Conservation (phyloP, 2,888 invertebrate genomes). For the Pterostichus madidus region DNA sequence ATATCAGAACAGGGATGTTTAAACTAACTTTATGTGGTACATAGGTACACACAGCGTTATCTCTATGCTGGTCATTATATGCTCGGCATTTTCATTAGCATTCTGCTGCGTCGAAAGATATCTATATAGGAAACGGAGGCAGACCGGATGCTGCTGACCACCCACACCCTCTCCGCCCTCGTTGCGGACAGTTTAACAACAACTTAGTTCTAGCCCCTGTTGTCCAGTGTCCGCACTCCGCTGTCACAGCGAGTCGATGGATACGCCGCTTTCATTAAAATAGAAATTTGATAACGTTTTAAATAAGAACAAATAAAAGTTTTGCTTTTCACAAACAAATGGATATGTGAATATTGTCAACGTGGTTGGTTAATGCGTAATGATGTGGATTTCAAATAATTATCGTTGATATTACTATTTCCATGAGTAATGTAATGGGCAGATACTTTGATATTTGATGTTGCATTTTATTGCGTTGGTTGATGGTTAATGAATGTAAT, state of each 20-base stretch:
- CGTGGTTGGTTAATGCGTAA: not conserved
- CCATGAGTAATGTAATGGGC: not conserved
- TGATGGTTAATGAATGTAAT: conserved; percentile 48
- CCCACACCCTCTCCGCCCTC: not conserved
- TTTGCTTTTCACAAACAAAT: not conserved
- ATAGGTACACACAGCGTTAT: conserved; percentile 59
- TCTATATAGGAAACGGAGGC: conserved; percentile 64
- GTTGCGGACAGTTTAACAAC: conserved; percentile 37
- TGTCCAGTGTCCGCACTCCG: not conserved
- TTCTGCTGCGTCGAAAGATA: conserved; percentile 65
- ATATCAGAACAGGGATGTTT: conserved; percentile 1
- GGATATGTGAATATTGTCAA: not conserved
- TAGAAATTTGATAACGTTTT: conserved; percentile 46
- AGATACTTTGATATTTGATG: conserved; percentile 42
- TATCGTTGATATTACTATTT: conserved; percentile 38
- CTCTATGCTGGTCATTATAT: conserved; percentile 60
- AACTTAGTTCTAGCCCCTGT: conserved; percentile 38
- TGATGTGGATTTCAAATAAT: conserved; percentile 32
- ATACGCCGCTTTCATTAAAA: conserved; percentile 51
- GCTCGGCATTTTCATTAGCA: conserved; percentile 65
- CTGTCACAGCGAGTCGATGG: conserved; percentile 40
- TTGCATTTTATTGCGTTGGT: conserved; percentile 26
- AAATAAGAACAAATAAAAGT: conserved; percentile 30
- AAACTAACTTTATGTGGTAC: conserved; percentile 53
- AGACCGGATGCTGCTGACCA: conserved; percentile 43